phyloP scores from a whole-genome alignment of 2,113 vertebrate genomes.

The Alligator sinensis region DNA sequence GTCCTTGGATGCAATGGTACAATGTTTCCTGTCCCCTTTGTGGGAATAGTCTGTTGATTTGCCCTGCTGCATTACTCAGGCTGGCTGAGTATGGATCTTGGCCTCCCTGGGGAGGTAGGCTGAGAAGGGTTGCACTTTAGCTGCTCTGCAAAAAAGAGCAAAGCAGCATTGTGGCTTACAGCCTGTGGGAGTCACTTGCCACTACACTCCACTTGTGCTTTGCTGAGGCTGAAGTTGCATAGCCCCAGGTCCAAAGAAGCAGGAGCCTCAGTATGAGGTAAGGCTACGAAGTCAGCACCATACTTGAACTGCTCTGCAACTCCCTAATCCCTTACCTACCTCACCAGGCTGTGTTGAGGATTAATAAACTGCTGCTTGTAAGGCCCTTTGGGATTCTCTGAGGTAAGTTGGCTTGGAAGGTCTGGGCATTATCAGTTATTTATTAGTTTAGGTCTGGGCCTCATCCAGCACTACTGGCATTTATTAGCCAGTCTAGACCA shows the following conservation, averaged over 20 bases:
- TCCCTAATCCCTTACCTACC: neutral
- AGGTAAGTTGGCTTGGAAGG: neutral
- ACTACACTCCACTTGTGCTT: neutral
- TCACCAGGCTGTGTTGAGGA: accelerated
- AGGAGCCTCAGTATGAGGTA: neutral
- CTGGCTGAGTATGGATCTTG: neutral
- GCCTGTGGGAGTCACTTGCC: neutral
- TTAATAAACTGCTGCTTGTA: neutral
- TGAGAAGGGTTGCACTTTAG: too few species aligned
- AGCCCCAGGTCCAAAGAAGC: accelerated
- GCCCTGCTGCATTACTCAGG: neutral
- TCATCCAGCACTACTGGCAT: accelerated
- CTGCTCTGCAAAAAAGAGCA: too few species aligned
- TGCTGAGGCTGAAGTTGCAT: accelerated
- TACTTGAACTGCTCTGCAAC: accelerated
- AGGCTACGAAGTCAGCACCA: neutral
- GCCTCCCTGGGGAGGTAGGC: neutral
- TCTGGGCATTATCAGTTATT: neutral
- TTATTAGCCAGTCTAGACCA: accelerated
- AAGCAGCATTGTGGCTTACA: too few species aligned
- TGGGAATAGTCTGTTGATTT: too few species aligned
- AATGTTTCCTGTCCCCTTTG: neutral
- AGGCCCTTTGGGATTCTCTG: neutral
- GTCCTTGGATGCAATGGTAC: neutral
- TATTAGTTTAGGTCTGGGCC: neutral